Percentiles rank a stretch among this genome's conserved stretches.
These are phyloP conservation scores for Lamprotornis superbus DNA, from an alignment of 2,113 vertebrate species.

Conservation along the genomic window DNA sequence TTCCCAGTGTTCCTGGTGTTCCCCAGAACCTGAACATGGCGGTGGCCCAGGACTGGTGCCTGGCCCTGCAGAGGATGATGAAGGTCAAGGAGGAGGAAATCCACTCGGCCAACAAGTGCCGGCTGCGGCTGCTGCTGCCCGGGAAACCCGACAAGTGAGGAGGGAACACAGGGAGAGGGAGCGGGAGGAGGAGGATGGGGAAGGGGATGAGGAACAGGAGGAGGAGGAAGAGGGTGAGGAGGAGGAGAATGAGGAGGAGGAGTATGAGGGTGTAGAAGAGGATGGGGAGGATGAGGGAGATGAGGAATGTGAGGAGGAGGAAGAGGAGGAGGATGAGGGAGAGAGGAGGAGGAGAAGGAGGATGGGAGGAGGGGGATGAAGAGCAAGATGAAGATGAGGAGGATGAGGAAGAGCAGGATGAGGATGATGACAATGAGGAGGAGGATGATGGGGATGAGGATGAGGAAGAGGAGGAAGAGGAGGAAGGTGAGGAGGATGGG, in stretches of 20 bases:
- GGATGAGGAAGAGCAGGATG: no score
- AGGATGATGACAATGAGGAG: no score
- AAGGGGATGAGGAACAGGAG: background rate
- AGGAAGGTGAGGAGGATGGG: background rate
- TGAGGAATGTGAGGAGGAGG: no score
- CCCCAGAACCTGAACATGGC: conserved; percentile 89
- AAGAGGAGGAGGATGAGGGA: no score
- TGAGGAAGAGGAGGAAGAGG: background rate
- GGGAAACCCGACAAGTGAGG: conserved; percentile 94
- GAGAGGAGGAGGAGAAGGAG: background rate
- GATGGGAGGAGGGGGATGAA: no score
- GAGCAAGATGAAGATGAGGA: no score
- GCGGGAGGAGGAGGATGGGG: background rate
- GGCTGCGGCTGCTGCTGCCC: conserved; percentile 89
- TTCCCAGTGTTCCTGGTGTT: no score
- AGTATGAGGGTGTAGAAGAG: rapidly evolving
- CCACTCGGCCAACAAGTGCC: conserved; percentile 94
- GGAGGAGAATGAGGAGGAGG: background rate
- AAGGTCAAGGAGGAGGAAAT: conserved; percentile 96
- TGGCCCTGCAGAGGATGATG: conserved; percentile 93
- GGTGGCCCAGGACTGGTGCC: conserved; percentile 94
- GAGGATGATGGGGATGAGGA: background rate
- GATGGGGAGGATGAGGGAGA: no score
- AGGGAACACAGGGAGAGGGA: no score
- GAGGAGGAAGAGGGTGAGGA: no score